Evolutionary conservation across 2,113 vertebrate genomes (phyloP).

Genomic region (Etheostoma cragini): DNA sequence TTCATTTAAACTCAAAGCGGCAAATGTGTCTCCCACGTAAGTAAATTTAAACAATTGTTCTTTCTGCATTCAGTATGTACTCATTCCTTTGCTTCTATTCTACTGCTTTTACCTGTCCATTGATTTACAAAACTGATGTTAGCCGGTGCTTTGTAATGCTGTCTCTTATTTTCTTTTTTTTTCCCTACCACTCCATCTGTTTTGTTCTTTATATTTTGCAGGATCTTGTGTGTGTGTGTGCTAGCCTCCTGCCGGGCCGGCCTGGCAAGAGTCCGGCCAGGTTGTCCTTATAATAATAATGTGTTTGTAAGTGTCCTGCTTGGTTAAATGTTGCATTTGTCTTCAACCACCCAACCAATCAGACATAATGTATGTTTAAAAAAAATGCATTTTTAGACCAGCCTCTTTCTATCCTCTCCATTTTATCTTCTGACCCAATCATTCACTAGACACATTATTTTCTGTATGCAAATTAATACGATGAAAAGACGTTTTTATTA

Average conservation of each 20-base stretch:
- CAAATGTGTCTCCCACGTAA: background rate
- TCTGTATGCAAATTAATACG: slow-evolving; percentile 14
- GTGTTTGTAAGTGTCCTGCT: background rate
- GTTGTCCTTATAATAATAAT: slow-evolving; percentile 1
- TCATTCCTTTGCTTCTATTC: background rate
- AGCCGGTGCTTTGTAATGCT: background rate
- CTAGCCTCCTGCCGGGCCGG: background rate
- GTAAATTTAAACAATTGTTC: background rate
- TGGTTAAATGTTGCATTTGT: slow-evolving; percentile 15
- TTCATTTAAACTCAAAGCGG: background rate
- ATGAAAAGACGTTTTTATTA: slow-evolving; percentile 12
- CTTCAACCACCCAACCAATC: background rate
- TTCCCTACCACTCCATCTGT: slow-evolving; percentile 36
- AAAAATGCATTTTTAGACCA: background rate
- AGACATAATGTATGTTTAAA: background rate
- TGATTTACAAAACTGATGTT: slow-evolving; percentile 27
- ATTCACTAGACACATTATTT: background rate
- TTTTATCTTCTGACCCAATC: background rate
- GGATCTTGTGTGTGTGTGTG: slow-evolving; percentile 17
- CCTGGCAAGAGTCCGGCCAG: slow-evolving; percentile 16
- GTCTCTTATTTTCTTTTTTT: background rate
- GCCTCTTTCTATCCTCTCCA: background rate
- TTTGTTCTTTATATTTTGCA: slow-evolving; percentile 16
- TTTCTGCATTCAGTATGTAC: background rate
- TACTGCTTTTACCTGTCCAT: background rate